Conservation (phyloP, 1,140 invertebrate species). For the Drosophila takahashii region DNA sequence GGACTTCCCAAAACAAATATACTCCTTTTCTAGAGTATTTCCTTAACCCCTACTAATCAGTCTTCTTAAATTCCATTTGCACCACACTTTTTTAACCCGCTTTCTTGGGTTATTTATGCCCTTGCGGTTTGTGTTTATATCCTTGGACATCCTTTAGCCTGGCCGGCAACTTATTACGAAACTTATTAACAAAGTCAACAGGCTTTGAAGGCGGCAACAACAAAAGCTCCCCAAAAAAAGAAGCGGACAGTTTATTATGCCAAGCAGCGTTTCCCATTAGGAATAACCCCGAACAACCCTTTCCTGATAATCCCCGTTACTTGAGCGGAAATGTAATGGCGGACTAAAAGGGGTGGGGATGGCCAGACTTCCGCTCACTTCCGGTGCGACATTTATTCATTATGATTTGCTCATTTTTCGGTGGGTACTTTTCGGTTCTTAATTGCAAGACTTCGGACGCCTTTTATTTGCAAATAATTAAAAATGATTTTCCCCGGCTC, state of each 20-base stretch:
- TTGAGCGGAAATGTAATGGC: constrained; percentile 67
- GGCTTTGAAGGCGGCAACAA: constrained; percentile 42
- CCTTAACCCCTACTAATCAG: constrained; percentile 24
- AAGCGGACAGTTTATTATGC: constrained; percentile 72
- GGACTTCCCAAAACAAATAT: background rate
- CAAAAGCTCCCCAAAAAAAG: constrained; percentile 15
- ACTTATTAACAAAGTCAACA: constrained; percentile 83
- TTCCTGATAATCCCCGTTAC: constrained; percentile 34
- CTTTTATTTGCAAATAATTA: constrained; percentile 82
- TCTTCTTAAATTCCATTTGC: constrained; percentile 40
- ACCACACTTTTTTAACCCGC: constrained; percentile 46
- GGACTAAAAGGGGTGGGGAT: constrained; percentile 31
- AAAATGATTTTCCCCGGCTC: constrained; percentile 54
- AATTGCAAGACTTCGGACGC: constrained; percentile 64
- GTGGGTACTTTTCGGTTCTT: constrained; percentile 48
- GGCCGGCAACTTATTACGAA: constrained; percentile 70
- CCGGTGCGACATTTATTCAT: constrained; percentile 83
- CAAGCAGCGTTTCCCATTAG: constrained; percentile 71
- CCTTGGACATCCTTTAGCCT: constrained; percentile 43
- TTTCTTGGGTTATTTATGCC: constrained; percentile 66
- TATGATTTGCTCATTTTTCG: constrained; percentile 79
- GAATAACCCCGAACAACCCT: constrained; percentile 13
- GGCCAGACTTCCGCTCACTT: constrained; percentile 70
- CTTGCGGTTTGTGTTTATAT: constrained; percentile 56
- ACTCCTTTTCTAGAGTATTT: constrained; percentile 18